Evolutionary conservation across 2,888 invertebrate genomes (phyloP), one percentile per base, ranked within the genome.

Genomic region (Melanostoma mellinum): DNA sequence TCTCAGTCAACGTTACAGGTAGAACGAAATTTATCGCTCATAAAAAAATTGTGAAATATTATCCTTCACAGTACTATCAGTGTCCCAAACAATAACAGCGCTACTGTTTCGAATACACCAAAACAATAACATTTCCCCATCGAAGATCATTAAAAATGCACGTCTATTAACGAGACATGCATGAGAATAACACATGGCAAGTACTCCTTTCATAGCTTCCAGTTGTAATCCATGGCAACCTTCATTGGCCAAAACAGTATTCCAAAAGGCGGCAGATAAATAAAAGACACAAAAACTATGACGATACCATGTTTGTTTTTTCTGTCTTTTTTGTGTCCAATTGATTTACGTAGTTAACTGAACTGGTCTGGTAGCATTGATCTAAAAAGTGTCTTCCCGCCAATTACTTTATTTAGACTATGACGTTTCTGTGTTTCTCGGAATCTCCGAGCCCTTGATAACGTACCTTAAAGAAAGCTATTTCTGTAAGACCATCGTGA

Each of bases 91-190:
- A 20, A 20, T 1, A 1, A 20, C 20, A 20, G 20, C 20, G 61
- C 9, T 9, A 52, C 44, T 60, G 75, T 20, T 20, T 20, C 20
- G 67, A 75, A 75, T 55, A 9, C 4, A 20, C 20, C 50, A 33
- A 30, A 56, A 58, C 20, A n/a, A 8, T 10, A 30, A 6, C 1
- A 20, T 33, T 68, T 74, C 67, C 67, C 84, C 79, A 53, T 4
- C n/a, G 33, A 10, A 42, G 75, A 56, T 84, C 58, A 84, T 84
- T 74, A 65, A 84, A 79, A 75, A 84, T 84, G 79, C 84, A 84
- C 38, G 44, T 20, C 20, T 20, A 20, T 78, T 46, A 52, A 10
- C 40, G 58, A 32, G 8, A 30, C 33, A 40, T 80, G 20, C 36
- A 6, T 20, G 30, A 20, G 6, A 53, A 56, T 10, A 36, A 69